These are phyloP conservation scores for Meta bourneti DNA, from an alignment of 2,888 invertebrate species.

Conservation along the genomic window DNA sequence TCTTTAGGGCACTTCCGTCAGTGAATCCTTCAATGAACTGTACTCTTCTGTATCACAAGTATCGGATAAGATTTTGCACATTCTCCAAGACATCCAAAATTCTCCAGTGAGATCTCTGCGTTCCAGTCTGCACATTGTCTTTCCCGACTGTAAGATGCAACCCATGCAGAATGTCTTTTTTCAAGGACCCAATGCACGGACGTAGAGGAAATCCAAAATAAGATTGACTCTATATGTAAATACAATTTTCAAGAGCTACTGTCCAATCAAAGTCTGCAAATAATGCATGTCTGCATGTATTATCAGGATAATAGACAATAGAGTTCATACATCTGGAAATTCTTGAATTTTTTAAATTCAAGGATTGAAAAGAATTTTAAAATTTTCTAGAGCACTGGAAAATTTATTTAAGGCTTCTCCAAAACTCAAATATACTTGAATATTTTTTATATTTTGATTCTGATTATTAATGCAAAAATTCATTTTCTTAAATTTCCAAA, in stretches of 20 bases:
- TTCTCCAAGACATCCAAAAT: not conserved
- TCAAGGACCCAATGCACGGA: not conserved
- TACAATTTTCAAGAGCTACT: conserved; percentile 11
- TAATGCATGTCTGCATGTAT: no score
- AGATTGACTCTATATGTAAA: conserved; percentile 14
- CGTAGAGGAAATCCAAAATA: conserved; percentile 2
- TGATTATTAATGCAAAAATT: no score
- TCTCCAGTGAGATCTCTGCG: not conserved
- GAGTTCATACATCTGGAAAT: no score
- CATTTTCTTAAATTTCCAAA: no score
- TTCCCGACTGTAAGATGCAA: conserved; percentile 25
- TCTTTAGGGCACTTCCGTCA: conserved; percentile 10
- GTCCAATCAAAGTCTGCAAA: no score
- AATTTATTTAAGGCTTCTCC: no score
- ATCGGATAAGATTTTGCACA: not conserved
- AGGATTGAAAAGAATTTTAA: no score
- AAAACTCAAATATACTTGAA: no score
- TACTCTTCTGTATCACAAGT: not conserved
- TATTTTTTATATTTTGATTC: no score
- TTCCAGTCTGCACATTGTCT: not conserved
- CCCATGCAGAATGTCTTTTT: not conserved
- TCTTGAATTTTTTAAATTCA: no score
- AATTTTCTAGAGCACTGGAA: no score
- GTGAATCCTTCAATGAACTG: conserved; percentile 19
- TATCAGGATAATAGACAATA: no score